A percentile compares a stretch with the other conserved stretches of the same genome.
Evolutionary conservation across 2,888 invertebrate genomes (phyloP).

Genomic region (Alcis repandata): DNA sequence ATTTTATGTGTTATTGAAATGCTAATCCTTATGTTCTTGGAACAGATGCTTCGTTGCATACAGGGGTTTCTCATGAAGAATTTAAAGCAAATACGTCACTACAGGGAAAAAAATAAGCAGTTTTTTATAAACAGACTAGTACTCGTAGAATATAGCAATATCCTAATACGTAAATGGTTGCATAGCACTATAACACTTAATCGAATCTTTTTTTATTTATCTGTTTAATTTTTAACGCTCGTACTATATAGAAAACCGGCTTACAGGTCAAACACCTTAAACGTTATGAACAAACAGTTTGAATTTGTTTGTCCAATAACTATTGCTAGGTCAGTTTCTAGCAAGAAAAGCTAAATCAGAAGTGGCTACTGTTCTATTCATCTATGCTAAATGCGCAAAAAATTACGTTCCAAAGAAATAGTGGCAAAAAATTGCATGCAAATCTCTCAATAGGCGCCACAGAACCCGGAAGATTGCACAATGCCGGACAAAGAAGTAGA

Average conservation of each 20-base stretch:
- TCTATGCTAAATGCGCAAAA: constrained; percentile 44
- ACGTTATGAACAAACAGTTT: background rate
- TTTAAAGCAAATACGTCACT: background rate
- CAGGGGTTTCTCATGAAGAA: constrained; percentile 5
- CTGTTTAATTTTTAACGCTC: no score
- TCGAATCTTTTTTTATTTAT: no score
- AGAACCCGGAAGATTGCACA: constrained; percentile 83
- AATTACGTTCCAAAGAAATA: constrained; percentile 57
- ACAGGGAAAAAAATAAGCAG: background rate
- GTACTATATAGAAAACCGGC: background rate
- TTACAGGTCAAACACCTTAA: background rate
- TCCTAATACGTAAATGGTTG: no score
- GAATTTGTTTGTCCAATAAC: background rate
- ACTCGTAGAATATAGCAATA: no score
- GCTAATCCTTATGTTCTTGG: constrained; percentile 51
- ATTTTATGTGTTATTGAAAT: constrained; percentile 46
- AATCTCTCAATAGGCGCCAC: constrained; percentile 66
- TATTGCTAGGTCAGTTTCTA: background rate
- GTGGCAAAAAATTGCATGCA: constrained; percentile 78
- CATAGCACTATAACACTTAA: no score
- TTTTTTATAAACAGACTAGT: background rate
- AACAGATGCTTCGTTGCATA: constrained; percentile 29
- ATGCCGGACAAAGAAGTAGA: constrained; percentile 68
- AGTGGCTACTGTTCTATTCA: constrained; percentile 28
- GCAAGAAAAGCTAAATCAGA: constrained; percentile 27